These are phyloP conservation scores for Drosophila bipectinata DNA, from an alignment of 1,140 invertebrate species.

Conservation along the genomic window DNA sequence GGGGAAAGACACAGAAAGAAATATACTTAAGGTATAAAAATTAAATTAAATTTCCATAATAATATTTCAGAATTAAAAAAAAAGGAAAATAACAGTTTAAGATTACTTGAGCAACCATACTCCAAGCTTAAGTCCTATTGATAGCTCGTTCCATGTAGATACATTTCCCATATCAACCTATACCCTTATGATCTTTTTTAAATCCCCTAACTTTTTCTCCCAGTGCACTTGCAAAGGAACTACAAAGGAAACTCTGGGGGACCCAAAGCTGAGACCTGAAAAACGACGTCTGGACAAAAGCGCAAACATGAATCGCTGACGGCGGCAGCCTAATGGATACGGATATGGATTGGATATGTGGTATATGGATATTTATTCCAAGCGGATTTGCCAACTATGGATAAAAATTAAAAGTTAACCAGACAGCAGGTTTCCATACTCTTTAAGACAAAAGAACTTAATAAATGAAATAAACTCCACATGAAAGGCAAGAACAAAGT, in stretches of 20 bases:
- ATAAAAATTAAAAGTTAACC: conserved; percentile 45
- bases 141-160: not conserved
- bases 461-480: no score
- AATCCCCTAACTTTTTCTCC: not conserved
- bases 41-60: no score
- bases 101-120: no score
- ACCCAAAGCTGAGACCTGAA: conserved; percentile 31
- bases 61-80: no score
- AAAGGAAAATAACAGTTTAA: no score
- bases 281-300: conserved; percentile 68
- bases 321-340: conserved; percentile 78
- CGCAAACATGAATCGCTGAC: conserved; percentile 78
- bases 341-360: conserved; percentile 59
- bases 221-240: not conserved
- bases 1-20: conserved; percentile 14
- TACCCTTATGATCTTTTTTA: not conserved
- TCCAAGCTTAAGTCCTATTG: not conserved
- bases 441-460: not conserved
- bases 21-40: not conserved
- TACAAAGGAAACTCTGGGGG: not conserved
- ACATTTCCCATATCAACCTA: not conserved
- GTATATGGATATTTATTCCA: conserved; percentile 39
- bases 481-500: not conserved
- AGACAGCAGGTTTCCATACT: conserved; percentile 22
- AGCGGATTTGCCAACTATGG: conserved; percentile 17